Base-by-base conservation (phyloP, 2,113 vertebrate species). In the Halcyon senegalensis region DNA sequence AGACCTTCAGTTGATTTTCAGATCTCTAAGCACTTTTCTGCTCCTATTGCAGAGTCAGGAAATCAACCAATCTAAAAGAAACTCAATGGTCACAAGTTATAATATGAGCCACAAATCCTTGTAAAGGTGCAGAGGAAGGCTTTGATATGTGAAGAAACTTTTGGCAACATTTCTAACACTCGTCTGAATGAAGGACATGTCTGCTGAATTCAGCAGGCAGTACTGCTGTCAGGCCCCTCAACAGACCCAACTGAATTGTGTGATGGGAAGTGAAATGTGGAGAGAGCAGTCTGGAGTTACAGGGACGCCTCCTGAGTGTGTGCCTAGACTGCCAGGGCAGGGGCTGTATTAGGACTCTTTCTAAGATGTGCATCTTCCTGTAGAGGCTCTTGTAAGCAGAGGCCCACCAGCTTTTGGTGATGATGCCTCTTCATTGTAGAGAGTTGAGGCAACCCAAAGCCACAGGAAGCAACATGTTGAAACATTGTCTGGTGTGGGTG, bases 191-290 rank as follows among this genome's bases (percentile, higher is more conserved):
- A 78, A 51, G 33, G 50, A 55, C 20, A 21, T 0, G 0, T 51
- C 25, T 74, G 28, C 50, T 63, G 53, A 89, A 50, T 48, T 77
- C 58, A 58, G 30, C 35, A 60, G 12, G 20, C 7, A 2, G 41
- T 30, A 48, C 37, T 75, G 31, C 33, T 81, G 7, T 84, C 56
- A 84, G n/a, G 31, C n/a, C 5, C 5, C 15, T 80, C 25, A 37
- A 25, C 7, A 72, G 58, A 62, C 8, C 8, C 7, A 0, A 0
- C 13, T 68, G 41, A 62, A 58, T 14, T 83, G 10, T 69, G 20
- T 66, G 18, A 10, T 25, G 25, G 33, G 18, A 76, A 53, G 37
- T 66, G 5, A 73, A 35, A 58, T 53, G 25, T 1, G 0, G 20
- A 63, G 43, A 16, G 43, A 43, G 76, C n/a, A 63, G 30, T 14